Evolutionary conservation across 2,888 invertebrate genomes (phyloP).

Genomic region (Gisinianus flammeolus): DNA sequence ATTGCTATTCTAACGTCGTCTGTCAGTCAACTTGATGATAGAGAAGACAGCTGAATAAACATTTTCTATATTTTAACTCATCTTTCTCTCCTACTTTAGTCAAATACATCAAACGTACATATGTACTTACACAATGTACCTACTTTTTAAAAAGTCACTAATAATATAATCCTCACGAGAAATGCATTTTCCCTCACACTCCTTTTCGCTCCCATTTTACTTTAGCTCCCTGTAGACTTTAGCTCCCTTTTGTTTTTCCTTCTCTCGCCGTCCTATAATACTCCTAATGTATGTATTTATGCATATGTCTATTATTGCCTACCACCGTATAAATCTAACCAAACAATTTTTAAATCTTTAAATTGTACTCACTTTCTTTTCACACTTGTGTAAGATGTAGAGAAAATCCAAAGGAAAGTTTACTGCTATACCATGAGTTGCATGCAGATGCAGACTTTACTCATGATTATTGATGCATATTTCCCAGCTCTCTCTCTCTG

Average conservation of each 20-base stretch:
- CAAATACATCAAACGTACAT: neutral
- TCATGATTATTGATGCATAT: too few relatives aligned
- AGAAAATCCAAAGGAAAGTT: too few relatives aligned
- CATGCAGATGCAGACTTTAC: too few relatives aligned
- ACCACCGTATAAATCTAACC: too few relatives aligned
- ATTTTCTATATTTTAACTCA: slow-evolving; percentile 17
- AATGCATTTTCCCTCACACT: slow-evolving; percentile 9
- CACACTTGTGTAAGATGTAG: too few relatives aligned
- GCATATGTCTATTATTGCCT: too few relatives aligned
- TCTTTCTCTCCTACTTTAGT: neutral
- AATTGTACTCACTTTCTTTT: too few relatives aligned
- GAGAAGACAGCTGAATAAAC: slow-evolving; percentile 32
- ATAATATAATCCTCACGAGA: neutral
- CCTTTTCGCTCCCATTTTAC: neutral
- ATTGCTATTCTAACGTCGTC: neutral
- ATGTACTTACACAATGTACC: neutral
- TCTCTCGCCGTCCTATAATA: neutral
- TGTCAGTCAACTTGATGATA: slow-evolving; percentile 23
- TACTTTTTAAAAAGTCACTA: neutral
- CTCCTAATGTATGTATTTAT: neutral
- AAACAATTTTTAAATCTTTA: too few relatives aligned
- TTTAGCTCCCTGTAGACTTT: too few relatives aligned
- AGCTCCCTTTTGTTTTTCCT: too few relatives aligned
- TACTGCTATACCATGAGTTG: too few relatives aligned
- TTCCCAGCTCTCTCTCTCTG: too few relatives aligned